A percentile compares a stretch with the other conserved stretches of the same genome.
Conservation (phyloP, 2,888 invertebrate genomes). For the Ormyrus labotus region DNA sequence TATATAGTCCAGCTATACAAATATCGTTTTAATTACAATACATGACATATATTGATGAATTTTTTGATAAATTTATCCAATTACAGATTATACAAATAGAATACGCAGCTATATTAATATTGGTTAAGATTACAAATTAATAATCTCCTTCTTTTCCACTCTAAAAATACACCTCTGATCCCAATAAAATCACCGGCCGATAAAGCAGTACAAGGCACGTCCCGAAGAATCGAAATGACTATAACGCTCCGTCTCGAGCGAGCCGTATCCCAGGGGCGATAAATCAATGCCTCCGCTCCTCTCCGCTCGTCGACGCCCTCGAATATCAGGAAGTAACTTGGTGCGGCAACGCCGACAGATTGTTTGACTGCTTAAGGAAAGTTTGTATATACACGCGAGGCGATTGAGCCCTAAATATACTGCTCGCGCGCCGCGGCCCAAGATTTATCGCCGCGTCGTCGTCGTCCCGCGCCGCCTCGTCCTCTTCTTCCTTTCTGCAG, state of each 20-base stretch:
- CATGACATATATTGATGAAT: too few species aligned
- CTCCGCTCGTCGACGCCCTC: background rate
- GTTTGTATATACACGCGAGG: background rate
- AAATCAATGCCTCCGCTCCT: constrained; percentile 14
- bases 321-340: constrained; percentile 1
- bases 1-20: too few species aligned
- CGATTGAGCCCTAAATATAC: constrained; percentile 47
- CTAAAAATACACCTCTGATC: too few species aligned
- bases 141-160: background rate
- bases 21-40: too few species aligned
- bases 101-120: background rate
- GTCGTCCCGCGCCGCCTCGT: constrained; percentile 3
- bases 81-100: too few species aligned
- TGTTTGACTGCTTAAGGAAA: background rate
- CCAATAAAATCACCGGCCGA: background rate
- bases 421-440: constrained; percentile 17
- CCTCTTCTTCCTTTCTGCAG: background rate
- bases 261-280: background rate
- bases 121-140: background rate
- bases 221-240: background rate
- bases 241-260: too few species aligned
- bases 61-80: too few species aligned
- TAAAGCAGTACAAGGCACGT: background rate
- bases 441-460: constrained; percentile 50
- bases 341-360: constrained; percentile 1